phyloP scores from a whole-genome alignment of 1,140 invertebrate species.

The Augochlora pura region DNA sequence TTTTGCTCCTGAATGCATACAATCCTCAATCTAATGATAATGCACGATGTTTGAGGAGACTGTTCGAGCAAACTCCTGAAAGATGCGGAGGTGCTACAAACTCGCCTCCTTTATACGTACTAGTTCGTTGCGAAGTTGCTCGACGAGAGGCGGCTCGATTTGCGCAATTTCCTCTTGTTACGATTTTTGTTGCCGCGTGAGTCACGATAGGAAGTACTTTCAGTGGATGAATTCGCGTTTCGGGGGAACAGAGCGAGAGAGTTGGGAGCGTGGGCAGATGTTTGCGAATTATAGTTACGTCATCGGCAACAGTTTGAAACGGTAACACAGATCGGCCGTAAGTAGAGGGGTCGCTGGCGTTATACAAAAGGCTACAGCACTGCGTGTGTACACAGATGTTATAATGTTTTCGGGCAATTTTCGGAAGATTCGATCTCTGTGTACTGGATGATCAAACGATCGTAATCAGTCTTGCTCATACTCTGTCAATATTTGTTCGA shows the following conservation, averaged over 20 bases:
- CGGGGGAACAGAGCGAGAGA: neutral
- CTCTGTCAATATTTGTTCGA: too few relatives aligned
- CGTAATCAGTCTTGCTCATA: too few relatives aligned
- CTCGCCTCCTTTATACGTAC: too few relatives aligned
- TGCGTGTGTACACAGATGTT: neutral
- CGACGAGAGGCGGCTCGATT: neutral
- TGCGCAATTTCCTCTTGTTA: neutral
- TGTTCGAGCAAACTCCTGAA: too few relatives aligned
- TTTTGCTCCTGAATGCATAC: too few relatives aligned
- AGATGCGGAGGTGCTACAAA: too few relatives aligned
- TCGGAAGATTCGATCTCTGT: neutral
- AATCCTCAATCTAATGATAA: too few relatives aligned
- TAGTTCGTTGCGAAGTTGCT: too few relatives aligned
- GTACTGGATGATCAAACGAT: too few relatives aligned
- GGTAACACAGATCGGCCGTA: constrained; percentile 53
- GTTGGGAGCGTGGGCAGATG: neutral
- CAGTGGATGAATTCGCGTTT: neutral
- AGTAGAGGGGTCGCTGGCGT: constrained; percentile 4
- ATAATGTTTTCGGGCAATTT: neutral
- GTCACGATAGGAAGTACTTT: neutral
- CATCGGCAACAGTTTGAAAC: constrained; percentile 24
- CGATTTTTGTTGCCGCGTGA: neutral
- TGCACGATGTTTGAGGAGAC: too few relatives aligned
- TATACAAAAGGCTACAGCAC: neutral
- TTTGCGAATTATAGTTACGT: constrained; percentile 33